A percentile compares a stretch with the other conserved stretches of the same genome.
phyloP scores from a whole-genome alignment of 2,113 vertebrate species.

The Merops nubicus region DNA sequence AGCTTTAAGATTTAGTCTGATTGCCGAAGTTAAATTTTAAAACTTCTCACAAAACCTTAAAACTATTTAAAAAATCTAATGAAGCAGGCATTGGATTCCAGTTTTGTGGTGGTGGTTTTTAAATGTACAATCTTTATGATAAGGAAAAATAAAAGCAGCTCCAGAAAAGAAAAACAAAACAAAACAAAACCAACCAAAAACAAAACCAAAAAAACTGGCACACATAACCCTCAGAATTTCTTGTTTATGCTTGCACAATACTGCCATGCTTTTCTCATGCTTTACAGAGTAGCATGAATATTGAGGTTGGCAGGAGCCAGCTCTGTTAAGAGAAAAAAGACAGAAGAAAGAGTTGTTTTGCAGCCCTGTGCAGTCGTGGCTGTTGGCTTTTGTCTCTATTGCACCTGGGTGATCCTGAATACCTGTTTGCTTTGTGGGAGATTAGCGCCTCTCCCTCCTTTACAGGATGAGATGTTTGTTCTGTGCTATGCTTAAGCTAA shows the following conservation, averaged over 20 bases:
- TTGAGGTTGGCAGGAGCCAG: neutral
- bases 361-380: fast-evolving
- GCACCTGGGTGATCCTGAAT: neutral
- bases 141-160: neutral
- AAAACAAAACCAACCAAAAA: neutral
- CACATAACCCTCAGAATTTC: neutral
- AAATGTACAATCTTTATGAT: neutral
- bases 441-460: neutral
- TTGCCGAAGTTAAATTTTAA: neutral
- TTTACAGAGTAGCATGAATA: neutral
- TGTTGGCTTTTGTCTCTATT: neutral
- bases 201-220: neutral
- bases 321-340: neutral
- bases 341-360: neutral
- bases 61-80: neutral
- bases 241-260: neutral
- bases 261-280: neutral
- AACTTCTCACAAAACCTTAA: neutral
- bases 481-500: neutral
- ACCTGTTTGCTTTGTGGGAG: neutral
- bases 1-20: neutral
- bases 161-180: neutral
- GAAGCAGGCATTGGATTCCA: neutral
- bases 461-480: neutral
- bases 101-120: neutral